These are phyloP conservation scores for Macaria liturata DNA, from an alignment of 2,888 invertebrate genomes.

Conservation along the genomic window DNA sequence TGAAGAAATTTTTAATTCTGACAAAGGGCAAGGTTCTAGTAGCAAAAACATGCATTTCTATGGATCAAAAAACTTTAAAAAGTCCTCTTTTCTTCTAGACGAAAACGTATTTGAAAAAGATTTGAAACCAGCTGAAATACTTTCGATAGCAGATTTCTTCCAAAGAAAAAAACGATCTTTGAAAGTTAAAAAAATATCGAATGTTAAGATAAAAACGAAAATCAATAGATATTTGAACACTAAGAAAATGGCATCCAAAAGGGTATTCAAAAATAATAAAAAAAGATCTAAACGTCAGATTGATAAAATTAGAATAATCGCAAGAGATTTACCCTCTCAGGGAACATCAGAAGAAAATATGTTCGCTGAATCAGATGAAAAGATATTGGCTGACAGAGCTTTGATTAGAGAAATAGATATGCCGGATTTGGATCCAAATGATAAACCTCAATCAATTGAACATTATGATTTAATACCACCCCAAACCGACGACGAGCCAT, in stretches of 20 bases:
- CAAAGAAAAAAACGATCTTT: conserved; percentile 56
- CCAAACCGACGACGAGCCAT: conserved; percentile 22
- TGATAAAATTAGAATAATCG: conserved; percentile 62
- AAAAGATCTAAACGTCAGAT: conserved; percentile 64
- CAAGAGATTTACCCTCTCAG: conserved; percentile 45
- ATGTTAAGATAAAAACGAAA: conserved; percentile 54
- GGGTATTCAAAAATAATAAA: conserved; percentile 48
- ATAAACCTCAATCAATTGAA: conserved; percentile 21
- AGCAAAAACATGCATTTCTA: conserved; percentile 13
- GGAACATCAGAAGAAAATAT: conserved; percentile 58
- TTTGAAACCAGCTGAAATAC: conserved; percentile 57
- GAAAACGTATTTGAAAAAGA: conserved; percentile 51
- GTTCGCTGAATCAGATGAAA: conserved; percentile 59
- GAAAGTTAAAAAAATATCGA: conserved; percentile 50
- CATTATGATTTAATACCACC: conserved; percentile 22
- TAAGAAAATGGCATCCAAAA: conserved; percentile 50
- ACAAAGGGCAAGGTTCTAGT: conserved; percentile 24
- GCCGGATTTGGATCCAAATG: conserved; percentile 37
- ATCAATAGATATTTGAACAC: conserved; percentile 58
- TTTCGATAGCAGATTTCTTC: conserved; percentile 50
- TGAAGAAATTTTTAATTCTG: conserved; percentile 45
- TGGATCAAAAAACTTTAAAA: background rate
- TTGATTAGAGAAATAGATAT: conserved; percentile 48
- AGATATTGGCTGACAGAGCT: conserved; percentile 57
- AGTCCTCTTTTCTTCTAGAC: conserved; percentile 39